These are phyloP conservation scores for Micrasema minimum DNA, from an alignment of 1,140 invertebrate genomes.

Conservation along the genomic window DNA sequence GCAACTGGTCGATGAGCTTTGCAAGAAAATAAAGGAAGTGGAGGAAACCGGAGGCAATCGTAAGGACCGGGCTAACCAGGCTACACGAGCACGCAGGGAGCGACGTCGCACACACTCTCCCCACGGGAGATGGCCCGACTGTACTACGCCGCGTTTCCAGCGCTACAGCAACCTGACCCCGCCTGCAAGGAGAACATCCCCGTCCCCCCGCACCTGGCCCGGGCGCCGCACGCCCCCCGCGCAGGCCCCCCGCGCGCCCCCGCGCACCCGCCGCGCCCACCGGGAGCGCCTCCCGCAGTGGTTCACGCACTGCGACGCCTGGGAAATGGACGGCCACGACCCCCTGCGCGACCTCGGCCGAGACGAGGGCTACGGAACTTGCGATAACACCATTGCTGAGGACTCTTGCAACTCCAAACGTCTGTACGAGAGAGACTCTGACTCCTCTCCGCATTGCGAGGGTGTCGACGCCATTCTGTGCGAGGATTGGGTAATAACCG, in stretches of 20 bases:
- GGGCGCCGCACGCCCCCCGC: constrained; percentile 62
- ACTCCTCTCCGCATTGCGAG: constrained; percentile 59
- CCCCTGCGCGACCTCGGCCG: constrained; percentile 64
- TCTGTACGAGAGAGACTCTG: constrained; percentile 61
- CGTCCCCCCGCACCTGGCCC: constrained; percentile 57
- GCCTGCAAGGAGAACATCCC: constrained; percentile 57
- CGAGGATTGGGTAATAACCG: constrained; percentile 57
- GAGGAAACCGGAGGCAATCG: constrained; percentile 52
- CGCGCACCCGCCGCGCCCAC: constrained; percentile 58
- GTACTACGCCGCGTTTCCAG: constrained; percentile 67
- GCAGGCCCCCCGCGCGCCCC: constrained; percentile 57
- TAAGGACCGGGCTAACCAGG: constrained; percentile 40
- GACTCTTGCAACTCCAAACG: constrained; percentile 55
- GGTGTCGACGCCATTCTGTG: constrained; percentile 49
- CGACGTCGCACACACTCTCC: constrained; percentile 55
- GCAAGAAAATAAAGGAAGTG: constrained; percentile 65
- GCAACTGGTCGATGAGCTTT: constrained; percentile 70
- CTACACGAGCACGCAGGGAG: constrained; percentile 41
- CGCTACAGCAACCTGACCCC: constrained; percentile 64
- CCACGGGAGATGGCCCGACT: constrained; percentile 65
- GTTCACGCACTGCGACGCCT: constrained; percentile 64
- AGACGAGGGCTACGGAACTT: constrained; percentile 65
- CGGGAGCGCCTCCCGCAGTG: constrained; percentile 60
- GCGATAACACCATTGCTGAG: constrained; percentile 64
- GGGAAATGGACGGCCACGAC: constrained; percentile 66